Percentiles rank a stretch among this genome's conserved stretches.
phyloP scores from a whole-genome alignment of 2,888 invertebrate genomes.

The Idaea aversata region DNA sequence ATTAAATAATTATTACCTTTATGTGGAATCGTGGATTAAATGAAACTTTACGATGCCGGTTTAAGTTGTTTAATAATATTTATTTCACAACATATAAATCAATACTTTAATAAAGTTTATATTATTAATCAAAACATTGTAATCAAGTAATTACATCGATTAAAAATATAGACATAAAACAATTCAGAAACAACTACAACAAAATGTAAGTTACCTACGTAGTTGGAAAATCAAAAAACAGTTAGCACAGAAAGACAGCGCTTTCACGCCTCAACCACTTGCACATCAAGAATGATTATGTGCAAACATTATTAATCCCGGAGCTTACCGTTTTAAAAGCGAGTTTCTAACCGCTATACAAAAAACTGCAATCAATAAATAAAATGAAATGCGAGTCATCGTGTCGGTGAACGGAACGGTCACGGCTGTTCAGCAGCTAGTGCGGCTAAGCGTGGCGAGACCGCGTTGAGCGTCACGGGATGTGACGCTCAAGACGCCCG shows the following conservation, averaged over 20 bases:
- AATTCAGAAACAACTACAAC: not conserved
- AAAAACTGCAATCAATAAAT: constrained; percentile 56
- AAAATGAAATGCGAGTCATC: constrained; percentile 65
- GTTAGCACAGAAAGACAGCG: not conserved
- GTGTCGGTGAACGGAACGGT: constrained; percentile 71
- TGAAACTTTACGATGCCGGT: too few relatives aligned
- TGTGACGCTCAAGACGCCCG: constrained; percentile 46
- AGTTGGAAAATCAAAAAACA: not conserved
- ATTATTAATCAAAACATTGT: not conserved
- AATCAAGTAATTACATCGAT: not conserved
- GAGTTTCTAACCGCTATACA: constrained; percentile 58
- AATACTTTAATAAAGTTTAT: not conserved
- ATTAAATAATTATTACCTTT: too few relatives aligned
- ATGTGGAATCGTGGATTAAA: too few relatives aligned
- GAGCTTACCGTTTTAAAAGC: constrained; percentile 65
- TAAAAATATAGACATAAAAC: not conserved
- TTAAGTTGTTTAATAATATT: too few relatives aligned
- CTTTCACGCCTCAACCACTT: not conserved
- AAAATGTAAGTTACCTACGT: not conserved
- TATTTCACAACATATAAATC: too few relatives aligned
- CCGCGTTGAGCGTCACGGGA: constrained; percentile 46
- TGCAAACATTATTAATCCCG: constrained; percentile 31
- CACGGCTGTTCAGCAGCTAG: constrained; percentile 43
- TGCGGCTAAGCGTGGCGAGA: constrained; percentile 44
- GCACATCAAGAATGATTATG: not conserved